Evolutionary conservation across 2,113 vertebrate species (phyloP), one percentile per base, ranked within the genome.

Genomic region (Orthonyx spaldingii): DNA sequence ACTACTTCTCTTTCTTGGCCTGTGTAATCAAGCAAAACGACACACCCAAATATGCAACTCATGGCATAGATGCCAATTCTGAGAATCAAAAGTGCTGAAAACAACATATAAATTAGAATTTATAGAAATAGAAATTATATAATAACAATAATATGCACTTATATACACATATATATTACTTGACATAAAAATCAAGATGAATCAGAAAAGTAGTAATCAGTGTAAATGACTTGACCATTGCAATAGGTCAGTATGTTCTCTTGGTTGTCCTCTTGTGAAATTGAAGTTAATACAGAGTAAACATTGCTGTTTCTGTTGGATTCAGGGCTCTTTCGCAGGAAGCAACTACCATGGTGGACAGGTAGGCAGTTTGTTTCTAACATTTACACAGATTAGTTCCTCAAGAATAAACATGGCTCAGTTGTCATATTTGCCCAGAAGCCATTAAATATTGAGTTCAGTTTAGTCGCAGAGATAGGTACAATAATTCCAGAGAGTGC

Each of bases 311-410:
- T 91, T 91, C 85, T 87, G 18, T 96, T 91, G 49, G 60, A 93
- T n/a, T 53, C 57, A 93, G 96, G 95, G 94, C 49, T 97, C 17
- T 72, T 90, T 56, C 7, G 20, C 84, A 79, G 96, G 74, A 84
- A 85, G 21, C 65, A 59, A 7, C 30, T 94, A 95, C 74, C 41
- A 84, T 11, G 74, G 92, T 68, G 90, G 77, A 71, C 96, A 83
- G 82, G 94, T 87, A 83, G 50, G 75, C 65, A 89, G 52, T 46
- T 60, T 84, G 49, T 70, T 44, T 81, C 55, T 53, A 35, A 70
- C 21, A 32, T 42, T 75, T 84, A n/a, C n/a, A 89, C 30, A 52
- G 56, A 70, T 56, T 26, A 60, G 10, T 39, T 84, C 39, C 59
- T 70, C 9, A 8, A 27, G 21, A 66, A 68, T 64, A 52, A 87